phyloP scores from a whole-genome alignment of 1,140 invertebrate genomes.

The Coptotermes formosanus region DNA sequence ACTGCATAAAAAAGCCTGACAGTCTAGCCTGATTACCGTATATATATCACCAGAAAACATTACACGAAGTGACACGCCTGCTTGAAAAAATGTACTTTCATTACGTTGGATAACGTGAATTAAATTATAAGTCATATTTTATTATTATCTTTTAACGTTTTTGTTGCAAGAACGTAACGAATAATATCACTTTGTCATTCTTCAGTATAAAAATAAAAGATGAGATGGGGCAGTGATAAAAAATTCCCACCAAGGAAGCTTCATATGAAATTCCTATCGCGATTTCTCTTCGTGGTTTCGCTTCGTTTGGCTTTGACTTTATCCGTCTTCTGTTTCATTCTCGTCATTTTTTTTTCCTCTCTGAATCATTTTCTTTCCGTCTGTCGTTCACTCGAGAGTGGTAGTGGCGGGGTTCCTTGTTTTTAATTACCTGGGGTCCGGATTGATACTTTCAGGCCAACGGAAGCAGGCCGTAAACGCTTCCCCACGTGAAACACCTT shows the following conservation, averaged over 20 bases:
- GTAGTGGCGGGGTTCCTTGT: neutral
- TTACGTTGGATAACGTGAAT: neutral
- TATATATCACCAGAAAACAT: too few species aligned
- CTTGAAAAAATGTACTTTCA: too few species aligned
- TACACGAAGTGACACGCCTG: too few species aligned
- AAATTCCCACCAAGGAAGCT: neutral
- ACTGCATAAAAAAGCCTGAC: too few species aligned
- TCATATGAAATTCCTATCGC: slow-evolving; percentile 12
- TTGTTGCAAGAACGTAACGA: neutral
- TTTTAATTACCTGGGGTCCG: neutral
- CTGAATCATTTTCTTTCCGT: neutral
- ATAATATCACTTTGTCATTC: neutral
- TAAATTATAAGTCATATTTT: neutral
- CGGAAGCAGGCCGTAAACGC: neutral
- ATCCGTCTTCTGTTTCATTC: neutral
- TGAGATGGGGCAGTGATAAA: neutral
- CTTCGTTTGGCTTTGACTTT: neutral
- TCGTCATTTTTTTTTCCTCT: neutral
- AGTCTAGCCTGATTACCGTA: too few species aligned
- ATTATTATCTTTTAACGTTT: neutral
- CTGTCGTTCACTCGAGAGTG: neutral
- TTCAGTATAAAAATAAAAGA: neutral
- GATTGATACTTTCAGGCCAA: neutral
- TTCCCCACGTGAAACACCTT: too few species aligned
- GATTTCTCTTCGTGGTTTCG: neutral